phyloP scores from a whole-genome alignment of 2,888 invertebrate species.

The Trissonchulus latispiculum region DNA sequence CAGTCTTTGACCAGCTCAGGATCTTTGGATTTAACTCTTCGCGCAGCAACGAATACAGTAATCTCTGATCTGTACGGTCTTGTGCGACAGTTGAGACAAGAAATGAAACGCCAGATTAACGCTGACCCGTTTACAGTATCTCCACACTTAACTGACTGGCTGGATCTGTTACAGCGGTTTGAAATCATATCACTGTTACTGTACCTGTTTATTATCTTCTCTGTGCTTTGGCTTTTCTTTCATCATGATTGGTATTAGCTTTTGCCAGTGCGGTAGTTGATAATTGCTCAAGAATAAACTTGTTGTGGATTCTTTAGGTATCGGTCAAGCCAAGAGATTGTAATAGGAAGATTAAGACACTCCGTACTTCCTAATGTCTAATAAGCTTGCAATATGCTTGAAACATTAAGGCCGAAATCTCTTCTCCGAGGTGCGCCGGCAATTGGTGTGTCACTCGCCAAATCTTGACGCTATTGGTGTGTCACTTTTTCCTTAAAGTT shows the following conservation, averaged over 20 bases:
- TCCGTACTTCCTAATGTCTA: too few relatives aligned
- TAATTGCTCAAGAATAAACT: too few relatives aligned
- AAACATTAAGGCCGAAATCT: too few relatives aligned
- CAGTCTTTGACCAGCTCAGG: background rate
- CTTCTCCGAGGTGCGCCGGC: too few relatives aligned
- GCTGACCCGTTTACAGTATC: background rate
- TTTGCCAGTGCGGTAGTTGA: too few relatives aligned
- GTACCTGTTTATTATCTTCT: background rate
- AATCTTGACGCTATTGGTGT: too few relatives aligned
- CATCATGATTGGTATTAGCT: slow-evolving; percentile 6
- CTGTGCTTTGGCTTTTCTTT: background rate
- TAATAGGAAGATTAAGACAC: too few relatives aligned
- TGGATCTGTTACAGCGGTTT: slow-evolving; percentile 3
- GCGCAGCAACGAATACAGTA: background rate
- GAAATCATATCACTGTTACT: background rate
- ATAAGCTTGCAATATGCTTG: too few relatives aligned
- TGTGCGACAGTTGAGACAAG: background rate
- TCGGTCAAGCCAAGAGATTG: too few relatives aligned
- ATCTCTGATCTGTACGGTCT: background rate
- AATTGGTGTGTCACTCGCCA: too few relatives aligned
- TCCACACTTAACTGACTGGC: background rate
- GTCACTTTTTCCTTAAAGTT: too few relatives aligned
- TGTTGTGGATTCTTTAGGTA: too few relatives aligned
- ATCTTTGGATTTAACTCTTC: background rate
- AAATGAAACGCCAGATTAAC: background rate